phyloP scores from a whole-genome alignment of 2,888 invertebrate genomes.

The Lacanobia oleracea region DNA sequence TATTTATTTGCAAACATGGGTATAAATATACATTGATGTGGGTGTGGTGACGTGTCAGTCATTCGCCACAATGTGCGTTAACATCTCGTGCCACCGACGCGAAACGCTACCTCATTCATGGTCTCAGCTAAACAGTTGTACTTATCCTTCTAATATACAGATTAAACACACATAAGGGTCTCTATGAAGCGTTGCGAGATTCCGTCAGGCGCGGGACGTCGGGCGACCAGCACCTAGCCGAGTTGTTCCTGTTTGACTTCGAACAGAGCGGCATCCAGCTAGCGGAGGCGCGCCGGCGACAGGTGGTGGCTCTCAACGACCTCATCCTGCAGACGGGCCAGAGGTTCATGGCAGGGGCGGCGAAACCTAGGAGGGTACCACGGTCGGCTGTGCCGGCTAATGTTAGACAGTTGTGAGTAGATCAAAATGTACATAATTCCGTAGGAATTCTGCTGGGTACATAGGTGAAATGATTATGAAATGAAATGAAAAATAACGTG shows the following conservation, averaged over 20 bases:
- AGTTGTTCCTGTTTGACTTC: slow-evolving; percentile 98
- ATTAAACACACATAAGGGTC: slow-evolving; percentile 96
- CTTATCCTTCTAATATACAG: slow-evolving; percentile 81
- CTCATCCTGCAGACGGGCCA: slow-evolving; percentile 96
- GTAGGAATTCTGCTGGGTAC: too few relatives aligned
- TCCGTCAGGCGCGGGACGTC: slow-evolving; percentile 94
- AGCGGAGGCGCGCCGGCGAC: slow-evolving; percentile 92
- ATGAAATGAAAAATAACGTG: too few relatives aligned
- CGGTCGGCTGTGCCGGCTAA: slow-evolving; percentile 93
- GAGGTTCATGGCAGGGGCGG: slow-evolving; percentile 94
- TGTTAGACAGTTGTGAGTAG: slow-evolving; percentile 93
- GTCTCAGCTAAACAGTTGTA: too few relatives aligned
- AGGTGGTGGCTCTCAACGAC: slow-evolving; percentile 97
- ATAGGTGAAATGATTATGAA: too few relatives aligned
- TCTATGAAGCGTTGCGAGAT: slow-evolving; percentile 94
- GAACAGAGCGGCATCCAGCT: slow-evolving; percentile 99
- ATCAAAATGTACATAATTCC: not conserved
- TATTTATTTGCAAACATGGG: too few relatives aligned
- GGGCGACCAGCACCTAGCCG: slow-evolving; percentile 96
- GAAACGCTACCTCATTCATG: too few relatives aligned
- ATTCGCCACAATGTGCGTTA: too few relatives aligned
- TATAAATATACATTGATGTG: too few relatives aligned
- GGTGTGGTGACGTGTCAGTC: too few relatives aligned
- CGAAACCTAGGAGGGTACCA: slow-evolving; percentile 92
- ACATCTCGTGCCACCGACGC: too few relatives aligned